phyloP scores from a whole-genome alignment of 2,113 vertebrate species.

The Pteruthius melanotis region DNA sequence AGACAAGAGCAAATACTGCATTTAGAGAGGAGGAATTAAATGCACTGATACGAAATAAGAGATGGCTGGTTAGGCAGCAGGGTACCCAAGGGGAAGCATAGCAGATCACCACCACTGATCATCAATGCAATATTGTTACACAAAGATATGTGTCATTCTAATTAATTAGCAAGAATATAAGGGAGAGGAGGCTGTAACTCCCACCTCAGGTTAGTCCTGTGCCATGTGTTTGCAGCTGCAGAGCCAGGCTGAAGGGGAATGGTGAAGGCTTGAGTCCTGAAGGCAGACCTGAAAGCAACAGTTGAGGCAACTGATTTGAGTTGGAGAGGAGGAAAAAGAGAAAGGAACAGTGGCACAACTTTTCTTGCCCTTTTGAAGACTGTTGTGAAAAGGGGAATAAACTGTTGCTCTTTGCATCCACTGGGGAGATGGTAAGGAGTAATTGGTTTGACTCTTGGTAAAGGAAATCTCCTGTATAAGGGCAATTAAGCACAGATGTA shows the following conservation, averaged over 20 bases:
- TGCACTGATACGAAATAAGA: neutral
- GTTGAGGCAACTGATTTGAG: neutral
- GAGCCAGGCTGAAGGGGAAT: neutral
- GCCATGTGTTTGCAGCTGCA: neutral
- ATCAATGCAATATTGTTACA: neutral
- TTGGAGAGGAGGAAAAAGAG: neutral
- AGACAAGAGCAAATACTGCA: neutral
- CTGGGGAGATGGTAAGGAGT: neutral
- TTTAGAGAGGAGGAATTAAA: slow-evolving; percentile 1
- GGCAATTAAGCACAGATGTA: neutral
- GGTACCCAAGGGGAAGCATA: neutral
- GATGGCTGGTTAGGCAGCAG: neutral
- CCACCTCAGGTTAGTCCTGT: neutral
- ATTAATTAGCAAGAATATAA: neutral
- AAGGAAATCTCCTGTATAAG: neutral
- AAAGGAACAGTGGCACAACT: neutral
- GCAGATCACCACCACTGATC: neutral
- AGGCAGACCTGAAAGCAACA: neutral
- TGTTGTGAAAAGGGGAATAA: neutral
- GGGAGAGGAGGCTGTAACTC: neutral
- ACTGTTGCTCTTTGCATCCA: neutral
- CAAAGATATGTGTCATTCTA: neutral
- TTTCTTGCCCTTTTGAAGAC: neutral
- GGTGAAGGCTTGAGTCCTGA: neutral
- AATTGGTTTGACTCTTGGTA: neutral